Base-by-base conservation (phyloP, 2,888 invertebrate species). In the Ormyrus nitidulus region DNA sequence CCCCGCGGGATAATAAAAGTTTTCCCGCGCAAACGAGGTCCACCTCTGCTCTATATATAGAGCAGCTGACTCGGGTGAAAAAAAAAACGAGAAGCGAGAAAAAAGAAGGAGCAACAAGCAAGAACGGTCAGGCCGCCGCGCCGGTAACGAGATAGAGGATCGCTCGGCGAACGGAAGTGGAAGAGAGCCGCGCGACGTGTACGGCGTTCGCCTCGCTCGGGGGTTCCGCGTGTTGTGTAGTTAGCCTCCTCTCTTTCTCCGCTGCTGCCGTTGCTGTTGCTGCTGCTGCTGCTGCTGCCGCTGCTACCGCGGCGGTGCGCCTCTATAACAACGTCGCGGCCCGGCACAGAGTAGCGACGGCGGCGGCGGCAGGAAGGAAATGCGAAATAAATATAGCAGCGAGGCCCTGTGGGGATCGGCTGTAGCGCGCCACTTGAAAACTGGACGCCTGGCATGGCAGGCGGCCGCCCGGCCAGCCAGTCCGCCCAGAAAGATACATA, bases 401-500 rank as follows among this genome's bases (percentile, higher is more conserved):
- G 61, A 62, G 74, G 77, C 49, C 74, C 64, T 51, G 71, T 64
- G 70, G 83, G 84, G 85, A 84, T 84, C 68, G 46, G 46, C n/a
- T 44, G 49, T 59, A 49, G 51, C 10, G 71, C 65, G 19, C 59
- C 82, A 82, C 83, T 83, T 84, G 82, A 79, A 79, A 82, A 82
- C 82, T 82, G 82, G 77, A 77, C 79, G 65, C 44, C 53, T 65
- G 68, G 78, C 69, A 73, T 53, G 66, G 68, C 70, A 68, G 88
- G 88, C 89, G 88, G 89, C 89, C 89, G 89, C 88, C 87, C 13
- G 44, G 19, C 19, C 19, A 19, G 19, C 19, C 87, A 90, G 89
- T 88, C 89, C 89, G 89, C 88, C 88, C 89, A 90, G 90, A 90
- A 90, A 90, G 90, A 90, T 90, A 90, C 90, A 90, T 90, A 90